Conservation (phyloP, 2,797 vertebrate species). For the Kryptopterus vitreolus region DNA sequence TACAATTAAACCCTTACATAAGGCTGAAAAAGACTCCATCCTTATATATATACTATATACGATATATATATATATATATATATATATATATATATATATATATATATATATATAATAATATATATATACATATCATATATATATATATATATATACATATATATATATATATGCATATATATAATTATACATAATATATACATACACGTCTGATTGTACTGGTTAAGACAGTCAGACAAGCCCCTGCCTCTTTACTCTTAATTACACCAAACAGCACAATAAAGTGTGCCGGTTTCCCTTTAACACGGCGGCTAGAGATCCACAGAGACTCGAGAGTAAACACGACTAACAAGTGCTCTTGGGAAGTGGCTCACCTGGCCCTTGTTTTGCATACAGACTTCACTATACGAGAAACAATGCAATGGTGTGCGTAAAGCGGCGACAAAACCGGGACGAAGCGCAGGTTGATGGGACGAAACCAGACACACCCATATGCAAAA, state of each 20-base stretch:
- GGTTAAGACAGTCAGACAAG: too few species aligned
- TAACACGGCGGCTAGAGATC: constrained; percentile 3
- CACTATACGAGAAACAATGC: not conserved
- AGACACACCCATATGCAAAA: constrained; percentile 22
- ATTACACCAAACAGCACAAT: not conserved
- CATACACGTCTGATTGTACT: too few species aligned
- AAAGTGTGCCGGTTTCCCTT: not conserved
- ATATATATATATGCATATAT: too few species aligned
- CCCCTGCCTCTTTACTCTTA: not conserved
- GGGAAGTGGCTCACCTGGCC: constrained; percentile 30
- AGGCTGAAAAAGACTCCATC: too few species aligned
- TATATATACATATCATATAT: too few species aligned
- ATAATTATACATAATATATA: too few species aligned
- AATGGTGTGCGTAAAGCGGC: not conserved
- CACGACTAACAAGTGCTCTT: constrained; percentile 35
- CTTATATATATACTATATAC: too few species aligned
- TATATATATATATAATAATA: too few species aligned
- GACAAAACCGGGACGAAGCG: constrained; percentile 18
- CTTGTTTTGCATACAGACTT: not conserved
- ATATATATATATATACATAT: too few species aligned
- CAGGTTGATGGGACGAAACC: not conserved
- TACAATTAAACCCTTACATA: not conserved
- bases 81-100: too few species aligned
- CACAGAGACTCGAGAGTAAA: constrained; percentile 8
- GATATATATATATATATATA: too few species aligned